phyloP scores from a whole-genome alignment of 1,140 invertebrate genomes.

The Drosophila setifemur region DNA sequence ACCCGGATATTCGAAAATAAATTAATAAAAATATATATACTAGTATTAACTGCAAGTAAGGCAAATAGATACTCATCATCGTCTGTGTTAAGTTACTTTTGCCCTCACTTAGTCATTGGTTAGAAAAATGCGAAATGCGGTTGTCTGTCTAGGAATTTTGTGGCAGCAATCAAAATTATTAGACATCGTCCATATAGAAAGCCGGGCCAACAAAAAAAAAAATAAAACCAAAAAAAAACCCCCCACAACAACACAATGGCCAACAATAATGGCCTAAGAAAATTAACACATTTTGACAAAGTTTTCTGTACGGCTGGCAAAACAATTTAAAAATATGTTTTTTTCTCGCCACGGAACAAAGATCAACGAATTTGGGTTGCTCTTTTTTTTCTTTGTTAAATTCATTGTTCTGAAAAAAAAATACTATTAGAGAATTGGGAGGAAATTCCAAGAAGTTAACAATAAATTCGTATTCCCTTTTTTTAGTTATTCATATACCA shows the following conservation, averaged over 20 bases:
- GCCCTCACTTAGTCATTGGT: constrained; percentile 42
- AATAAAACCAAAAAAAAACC: too few relatives aligned
- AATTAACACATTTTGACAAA: constrained; percentile 71
- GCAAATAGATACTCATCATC: constrained; percentile 1
- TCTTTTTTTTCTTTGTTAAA: not conserved
- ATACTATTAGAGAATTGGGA: not conserved
- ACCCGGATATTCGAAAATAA: constrained; percentile 25
- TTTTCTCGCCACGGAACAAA: constrained; percentile 1
- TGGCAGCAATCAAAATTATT: constrained; percentile 76
- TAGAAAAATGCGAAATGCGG: constrained; percentile 51
- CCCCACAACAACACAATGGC: constrained; percentile 5
- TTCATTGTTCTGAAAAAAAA: not conserved
- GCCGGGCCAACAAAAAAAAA: not conserved
- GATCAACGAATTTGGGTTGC: constrained; percentile 4
- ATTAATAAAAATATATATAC: not conserved
- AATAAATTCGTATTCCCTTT: too few relatives aligned
- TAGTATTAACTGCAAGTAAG: not conserved
- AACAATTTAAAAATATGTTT: constrained; percentile 62
- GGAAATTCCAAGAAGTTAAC: too few relatives aligned
- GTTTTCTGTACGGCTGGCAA: constrained; percentile 46
- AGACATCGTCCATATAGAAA: constrained; percentile 36
- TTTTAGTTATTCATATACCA: too few relatives aligned
- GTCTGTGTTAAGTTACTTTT: constrained; percentile 3
- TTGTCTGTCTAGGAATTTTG: constrained; percentile 67
- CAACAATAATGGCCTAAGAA: constrained; percentile 44